Base-by-base conservation (phyloP, 1,140 invertebrate genomes). In the Hyles euphorbiae region DNA sequence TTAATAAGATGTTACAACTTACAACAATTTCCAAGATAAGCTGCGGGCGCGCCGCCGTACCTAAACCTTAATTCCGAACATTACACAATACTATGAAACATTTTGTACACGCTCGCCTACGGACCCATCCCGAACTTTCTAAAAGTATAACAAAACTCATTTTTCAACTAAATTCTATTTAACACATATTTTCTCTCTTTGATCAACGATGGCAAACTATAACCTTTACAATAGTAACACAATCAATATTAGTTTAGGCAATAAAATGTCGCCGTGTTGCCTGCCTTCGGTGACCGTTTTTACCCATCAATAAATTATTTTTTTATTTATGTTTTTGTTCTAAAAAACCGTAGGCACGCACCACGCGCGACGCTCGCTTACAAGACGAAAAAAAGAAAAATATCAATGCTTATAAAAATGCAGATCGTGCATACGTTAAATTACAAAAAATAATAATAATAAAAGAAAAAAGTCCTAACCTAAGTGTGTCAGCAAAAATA, bases 401-500 rank as follows among this genome's bases (percentile, higher is more conserved):
- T 68, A 71, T 72, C 61, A 73, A 74, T 87, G 76, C 76, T 80
- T 82, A 83, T 80, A 82, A 86, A 83, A 84, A 81, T 81, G 85
- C 85, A 88, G 85, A 88, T 88, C 85, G 85, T 86, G 83, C 83
- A 84, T 85, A 84, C 78, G 83, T 87, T 86, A 85, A 78, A 85
- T 85, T 86, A 88, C 74, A 74, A 81, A 86, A 83, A 81, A 78
- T 74, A 72, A 75, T 63, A 73, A 56, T 78, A 81, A 83, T 82
- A 79, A 76, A 75, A 76, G 63, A 73, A 56, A 81, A 81, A 83
- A 83, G 36, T 76, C 72, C 75, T 84, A 78, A 74, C 70, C 81
- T 84, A 88, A 74, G 78, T 82, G 83, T 86, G 85, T 86, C 85
- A 88, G 85, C 83, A 85, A 88, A 87, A 88, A 86, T 85, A 88